Evolutionary conservation across 2,888 invertebrate genomes (phyloP).

Genomic region (Leptinotarsa juncta): DNA sequence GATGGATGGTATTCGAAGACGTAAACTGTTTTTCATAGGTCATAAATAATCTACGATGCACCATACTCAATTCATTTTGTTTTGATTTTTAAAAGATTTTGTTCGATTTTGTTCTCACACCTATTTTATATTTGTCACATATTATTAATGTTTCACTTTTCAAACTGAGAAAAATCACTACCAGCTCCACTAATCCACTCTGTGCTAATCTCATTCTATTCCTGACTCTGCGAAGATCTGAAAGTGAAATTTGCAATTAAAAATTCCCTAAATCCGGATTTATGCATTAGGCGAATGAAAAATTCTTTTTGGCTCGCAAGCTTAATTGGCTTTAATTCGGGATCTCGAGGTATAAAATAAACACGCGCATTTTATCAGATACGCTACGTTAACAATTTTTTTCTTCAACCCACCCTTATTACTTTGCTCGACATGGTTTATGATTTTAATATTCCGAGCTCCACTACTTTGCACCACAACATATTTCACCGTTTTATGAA

Average conservation of each 20-base stretch:
- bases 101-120: too few relatives aligned
- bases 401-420: constrained; percentile 19
- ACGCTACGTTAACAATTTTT: constrained; percentile 32
- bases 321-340: constrained; percentile 31
- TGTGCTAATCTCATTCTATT: background rate
- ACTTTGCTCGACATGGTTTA: constrained; percentile 29
- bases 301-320: constrained; percentile 22
- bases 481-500: constrained; percentile 34
- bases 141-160: too few relatives aligned
- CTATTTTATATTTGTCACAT: too few relatives aligned
- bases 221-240: background rate
- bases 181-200: background rate
- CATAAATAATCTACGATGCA: too few relatives aligned
- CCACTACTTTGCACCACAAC: constrained; percentile 30
- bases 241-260: constrained; percentile 31
- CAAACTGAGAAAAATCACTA: background rate
- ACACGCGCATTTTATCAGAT: constrained; percentile 27
- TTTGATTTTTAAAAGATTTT: too few relatives aligned
- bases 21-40: too few relatives aligned
- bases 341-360: constrained; percentile 27
- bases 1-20: too few relatives aligned
- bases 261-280: constrained; percentile 29
- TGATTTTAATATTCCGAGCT: constrained; percentile 34
- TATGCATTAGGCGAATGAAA: constrained; percentile 28
- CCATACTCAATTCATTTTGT: too few relatives aligned